Base-by-base conservation (phyloP, 2,888 invertebrate species). In the Cosmopolites sordidus region DNA sequence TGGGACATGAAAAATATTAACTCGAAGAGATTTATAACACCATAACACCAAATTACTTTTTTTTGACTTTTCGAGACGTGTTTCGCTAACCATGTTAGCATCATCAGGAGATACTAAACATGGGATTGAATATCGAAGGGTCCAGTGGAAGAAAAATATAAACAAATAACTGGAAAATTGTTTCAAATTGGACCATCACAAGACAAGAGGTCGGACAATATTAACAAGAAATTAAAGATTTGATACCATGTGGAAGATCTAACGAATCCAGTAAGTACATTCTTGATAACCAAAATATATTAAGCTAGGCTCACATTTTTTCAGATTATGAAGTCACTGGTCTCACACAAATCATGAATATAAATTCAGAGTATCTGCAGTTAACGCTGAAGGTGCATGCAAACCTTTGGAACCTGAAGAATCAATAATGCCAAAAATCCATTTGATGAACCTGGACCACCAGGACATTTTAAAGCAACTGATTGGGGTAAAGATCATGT, bases 401-500 rank as follows among this genome's bases (percentile, higher is more conserved):
- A 90, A 89, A 65, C 95, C 96, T n/a, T 79, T 98, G 38, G 86
- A 84, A 49, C 87, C 92, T 0, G 87, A 89, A 50, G 82, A 88
- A 66, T 82, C 89, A 40, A 91, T 95, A 60, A 76, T 62, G 97
- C 97, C 50, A 97, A 96, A 78, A 96, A 98, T 88, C 96, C 97
- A 58, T 98, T 89, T 75, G 84, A 94, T 69, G 92, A 92, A 70
- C 93, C 94, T 56, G 88, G 87, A 69, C 77, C 84, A 58, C 94
- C 94, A 6, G 90, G 91, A 46, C 86, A 93, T 56, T 84, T 95
- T 3, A 83, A 87, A 67, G 88, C 92, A 12, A 91, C 91, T 0
- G 93, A 95, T 73, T 94, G 92, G 89, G 94, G 95, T 75, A 93
- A 92, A 65, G 92, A 95, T 72, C 91, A 92, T 69, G 90, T 93